Evolutionary conservation across 2,797 vertebrate genomes (phyloP), one percentile per base, ranked within the genome.

Genomic region (Tinamus major): DNA sequence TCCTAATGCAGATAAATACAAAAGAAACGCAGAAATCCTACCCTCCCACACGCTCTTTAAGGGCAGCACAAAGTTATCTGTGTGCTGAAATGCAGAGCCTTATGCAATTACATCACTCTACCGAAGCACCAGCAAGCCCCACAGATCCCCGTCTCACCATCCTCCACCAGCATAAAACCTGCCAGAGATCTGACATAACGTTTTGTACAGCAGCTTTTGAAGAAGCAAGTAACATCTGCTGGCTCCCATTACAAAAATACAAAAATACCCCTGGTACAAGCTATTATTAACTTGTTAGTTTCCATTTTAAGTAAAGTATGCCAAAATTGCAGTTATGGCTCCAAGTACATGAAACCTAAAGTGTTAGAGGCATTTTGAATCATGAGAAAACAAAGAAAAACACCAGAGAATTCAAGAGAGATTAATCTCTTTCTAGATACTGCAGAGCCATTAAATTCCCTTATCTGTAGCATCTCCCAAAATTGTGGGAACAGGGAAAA

Each of bases 301-400:
- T 93, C 93, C 92, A 92, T 94, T 96, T 94, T 93, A 87, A 96
- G 93, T 85, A 94, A 91, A 91, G 83, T 64, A 94, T 83, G 90
- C 56, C 82, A 95, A 96, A 93, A 93, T 49, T 41, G 82, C 26
- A 78, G 83, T 92, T 92, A 89, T 51, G 74, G 56, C 81, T 95
- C 90, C 55, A 85, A 67, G 80, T 91, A 91, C 76, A 70, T 2
- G 37, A 91, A 87, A 69, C 29, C 58, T 87, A 3, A 16, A 92
- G 76, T 2, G 0, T 49, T 72, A 78, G 0, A 85, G 53, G 51
- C 64, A 49, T 65, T 92, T 75, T 55, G 72, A 46, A 76, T 59
- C 72, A 67, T 74, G 76, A 87, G 76, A 70, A 87, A 88, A 42
- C 39, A 56, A 44, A 87, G 56, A 84, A 35, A 78, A 89, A 69